Base-by-base conservation (phyloP, 2,113 vertebrate genomes). In the Catharus bicknelli region DNA sequence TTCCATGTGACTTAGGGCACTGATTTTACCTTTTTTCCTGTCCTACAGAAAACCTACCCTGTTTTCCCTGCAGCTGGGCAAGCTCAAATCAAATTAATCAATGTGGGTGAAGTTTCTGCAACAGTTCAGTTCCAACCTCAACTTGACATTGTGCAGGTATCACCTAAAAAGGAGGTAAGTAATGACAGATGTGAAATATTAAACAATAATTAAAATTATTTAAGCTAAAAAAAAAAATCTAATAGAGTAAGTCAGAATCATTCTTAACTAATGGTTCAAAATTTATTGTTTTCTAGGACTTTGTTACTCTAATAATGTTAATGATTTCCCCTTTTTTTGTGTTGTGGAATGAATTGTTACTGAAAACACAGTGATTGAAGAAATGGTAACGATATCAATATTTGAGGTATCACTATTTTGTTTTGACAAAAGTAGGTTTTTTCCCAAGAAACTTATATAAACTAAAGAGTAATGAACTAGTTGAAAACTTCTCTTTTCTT, bases 31-130 rank as follows among this genome's bases (percentile, higher is more conserved):
- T 80, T 69, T 47, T 76, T 87, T 30, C n/a, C 27, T 81, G 5
- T 45, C 77, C 51, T 92, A 63, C 94, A 99, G 99, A 98, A 98
- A 98, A 99, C 98, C 26, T 90, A 98, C 57, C 99, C 99, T 27
- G 94, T 83, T 59, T 99, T 99, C 88, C 99, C 99, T 61, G 76
- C 90, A 17, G 83, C 79, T 70, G 95, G 90, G 5, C 97, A 98
- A 95, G 47, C 94, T 70, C 99, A 99, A 97, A 20, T 99, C n/a
- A 98, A 98, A 94, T 59, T 99, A 83, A 58, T 99, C 51, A 99
- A 99, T 95, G 94, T 98, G 75, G 98, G 95, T 38, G 62, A 15
- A 47, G 0, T 1, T 8, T 4, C 3, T 22, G 92, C n/a, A 72
- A n/a, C 23, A 17, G 42, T 94, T 80, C 7, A 5, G 4, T 94